phyloP scores from a whole-genome alignment of 2,797 vertebrate genomes.

The Heteromormyrus szaboi region DNA sequence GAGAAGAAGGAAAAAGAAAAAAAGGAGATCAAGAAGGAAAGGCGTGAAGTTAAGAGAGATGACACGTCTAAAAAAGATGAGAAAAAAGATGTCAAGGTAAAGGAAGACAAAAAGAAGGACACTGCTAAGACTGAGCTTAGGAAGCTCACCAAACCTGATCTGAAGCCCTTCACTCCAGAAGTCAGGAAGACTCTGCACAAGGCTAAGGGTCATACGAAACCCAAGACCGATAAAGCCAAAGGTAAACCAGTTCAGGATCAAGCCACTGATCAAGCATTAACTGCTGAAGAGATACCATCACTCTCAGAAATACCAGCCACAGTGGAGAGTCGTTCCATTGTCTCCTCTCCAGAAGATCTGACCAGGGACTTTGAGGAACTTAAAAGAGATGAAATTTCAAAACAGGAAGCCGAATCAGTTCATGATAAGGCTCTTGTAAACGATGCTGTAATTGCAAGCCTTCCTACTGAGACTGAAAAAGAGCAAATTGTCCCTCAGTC shows the following conservation, averaged over 20 bases:
- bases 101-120: slow-evolving; percentile 86
- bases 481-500: slow-evolving; percentile 23
- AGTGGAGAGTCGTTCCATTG: slow-evolving; percentile 54
- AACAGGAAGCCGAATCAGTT: slow-evolving; percentile 37
- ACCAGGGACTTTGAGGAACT: slow-evolving; percentile 82
- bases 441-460: slow-evolving; percentile 31
- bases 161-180: slow-evolving; percentile 92
- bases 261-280: slow-evolving; percentile 46
- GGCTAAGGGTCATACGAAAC: slow-evolving; percentile 80
- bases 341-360: slow-evolving; percentile 83
- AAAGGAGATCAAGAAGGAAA: slow-evolving; percentile 86
- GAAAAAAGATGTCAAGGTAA: slow-evolving; percentile 78
- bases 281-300: background rate
- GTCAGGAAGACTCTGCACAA: slow-evolving; percentile 93
- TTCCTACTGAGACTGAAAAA: slow-evolving; percentile 38
- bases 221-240: slow-evolving; percentile 73
- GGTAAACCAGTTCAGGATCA: slow-evolving; percentile 47
- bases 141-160: slow-evolving; percentile 83
- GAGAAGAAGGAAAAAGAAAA: slow-evolving; percentile 98
- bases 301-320: slow-evolving; percentile 39
- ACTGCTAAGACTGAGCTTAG: slow-evolving; percentile 75
- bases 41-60: slow-evolving; percentile 81
- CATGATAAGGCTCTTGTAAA: slow-evolving; percentile 33
- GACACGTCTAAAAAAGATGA: slow-evolving; percentile 82
- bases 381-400: slow-evolving; percentile 52